Conservation (phyloP, 64 coral and sea anemone genomes). For the Actinia tenebrosa region DNA sequence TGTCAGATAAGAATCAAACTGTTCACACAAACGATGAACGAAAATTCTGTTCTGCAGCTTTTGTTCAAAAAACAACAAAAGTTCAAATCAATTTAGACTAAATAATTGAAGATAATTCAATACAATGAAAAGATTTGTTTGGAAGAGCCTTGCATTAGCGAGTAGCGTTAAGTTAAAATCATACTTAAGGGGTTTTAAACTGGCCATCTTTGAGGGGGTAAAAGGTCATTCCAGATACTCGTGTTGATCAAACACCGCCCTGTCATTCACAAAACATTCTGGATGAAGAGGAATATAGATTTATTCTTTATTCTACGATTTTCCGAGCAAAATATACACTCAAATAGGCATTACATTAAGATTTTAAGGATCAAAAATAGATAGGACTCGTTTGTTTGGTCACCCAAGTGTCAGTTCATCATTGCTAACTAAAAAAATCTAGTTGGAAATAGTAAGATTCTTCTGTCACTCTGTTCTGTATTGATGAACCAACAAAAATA, state of each 20-base stretch:
- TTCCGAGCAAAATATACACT: background rate
- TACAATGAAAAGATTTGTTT: slow-evolving; percentile 10
- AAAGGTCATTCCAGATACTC: background rate
- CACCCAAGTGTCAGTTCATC: background rate
- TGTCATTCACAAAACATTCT: background rate
- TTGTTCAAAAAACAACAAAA: background rate
- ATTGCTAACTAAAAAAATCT: background rate
- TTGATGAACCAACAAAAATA: background rate
- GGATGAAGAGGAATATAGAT: background rate
- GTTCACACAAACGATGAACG: background rate
- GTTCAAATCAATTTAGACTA: background rate
- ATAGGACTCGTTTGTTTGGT: too few species aligned
- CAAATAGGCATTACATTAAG: background rate
- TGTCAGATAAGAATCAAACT: background rate
- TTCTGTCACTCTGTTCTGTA: background rate
- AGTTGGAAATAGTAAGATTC: background rate
- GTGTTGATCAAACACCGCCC: background rate
- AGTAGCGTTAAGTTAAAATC: background rate
- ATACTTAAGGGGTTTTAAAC: background rate
- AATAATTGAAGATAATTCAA: background rate
- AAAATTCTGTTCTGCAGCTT: background rate
- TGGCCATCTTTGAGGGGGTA: background rate
- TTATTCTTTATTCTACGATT: background rate
- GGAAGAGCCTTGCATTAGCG: background rate
- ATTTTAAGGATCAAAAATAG: too few species aligned